A percentile compares a stretch with the other conserved stretches of the same genome.
These are phyloP conservation scores for Calliopsis andreniformis DNA, from an alignment of 1,140 invertebrate genomes.

Conservation along the genomic window DNA sequence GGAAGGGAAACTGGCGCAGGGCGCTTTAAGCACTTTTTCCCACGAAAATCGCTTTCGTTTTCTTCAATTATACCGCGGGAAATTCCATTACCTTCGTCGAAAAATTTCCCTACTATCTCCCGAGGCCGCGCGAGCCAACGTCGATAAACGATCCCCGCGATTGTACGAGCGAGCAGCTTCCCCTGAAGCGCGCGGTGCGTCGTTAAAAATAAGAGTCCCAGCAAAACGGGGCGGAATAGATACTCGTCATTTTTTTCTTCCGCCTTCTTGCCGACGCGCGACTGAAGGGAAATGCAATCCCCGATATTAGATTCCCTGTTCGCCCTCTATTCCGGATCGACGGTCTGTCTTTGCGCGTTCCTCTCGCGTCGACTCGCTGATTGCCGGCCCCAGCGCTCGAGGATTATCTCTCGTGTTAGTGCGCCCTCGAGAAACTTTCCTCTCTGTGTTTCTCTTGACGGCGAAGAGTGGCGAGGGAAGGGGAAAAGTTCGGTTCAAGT, in stretches of 20 bases:
- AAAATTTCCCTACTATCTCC: slow-evolving; percentile 32
- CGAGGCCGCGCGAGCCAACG: background rate
- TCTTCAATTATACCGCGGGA: slow-evolving; percentile 4
- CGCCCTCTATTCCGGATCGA: slow-evolving; percentile 40
- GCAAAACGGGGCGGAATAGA: background rate
- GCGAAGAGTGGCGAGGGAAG: too few relatives aligned
- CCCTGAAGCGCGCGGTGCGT: background rate
- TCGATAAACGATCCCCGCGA: slow-evolving; percentile 1
- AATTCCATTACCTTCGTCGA: slow-evolving; percentile 8
- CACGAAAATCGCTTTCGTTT: slow-evolving; percentile 30
- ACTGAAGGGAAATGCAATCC: slow-evolving; percentile 61
- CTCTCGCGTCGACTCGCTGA: slow-evolving; percentile 50
- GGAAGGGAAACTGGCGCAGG: background rate
- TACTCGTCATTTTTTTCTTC: slow-evolving; percentile 29
- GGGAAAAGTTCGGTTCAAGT: background rate
- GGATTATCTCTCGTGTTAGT: slow-evolving; percentile 52
- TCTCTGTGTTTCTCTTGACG: background rate
- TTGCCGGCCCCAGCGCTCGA: slow-evolving; percentile 42
- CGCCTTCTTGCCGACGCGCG: slow-evolving; percentile 12
- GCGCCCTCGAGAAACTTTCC: slow-evolving; percentile 7
- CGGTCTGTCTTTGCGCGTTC: slow-evolving; percentile 52
- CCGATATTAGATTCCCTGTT: slow-evolving; percentile 64
- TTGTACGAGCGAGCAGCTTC: background rate
- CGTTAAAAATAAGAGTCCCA: slow-evolving; percentile 14
- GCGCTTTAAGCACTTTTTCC: background rate